Evolutionary conservation across 2,888 invertebrate genomes (phyloP).

Genomic region (Trichopria drosophilae): DNA sequence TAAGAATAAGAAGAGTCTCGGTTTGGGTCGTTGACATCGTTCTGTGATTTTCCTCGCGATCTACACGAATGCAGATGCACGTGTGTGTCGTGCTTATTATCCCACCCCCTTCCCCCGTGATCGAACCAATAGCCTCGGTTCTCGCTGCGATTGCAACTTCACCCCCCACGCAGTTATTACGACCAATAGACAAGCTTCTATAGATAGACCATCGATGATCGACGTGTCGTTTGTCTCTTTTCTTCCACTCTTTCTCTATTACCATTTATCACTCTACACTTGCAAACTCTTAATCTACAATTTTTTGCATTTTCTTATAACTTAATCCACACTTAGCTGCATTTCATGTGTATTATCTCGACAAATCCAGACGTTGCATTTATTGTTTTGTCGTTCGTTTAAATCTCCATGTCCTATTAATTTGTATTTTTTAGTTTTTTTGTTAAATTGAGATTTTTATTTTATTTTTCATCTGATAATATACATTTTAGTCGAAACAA

Average conservation of each 20-base stretch:
- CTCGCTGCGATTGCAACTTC: slow-evolving; percentile 41
- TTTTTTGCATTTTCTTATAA: slow-evolving; percentile 28
- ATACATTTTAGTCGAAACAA: too few species aligned
- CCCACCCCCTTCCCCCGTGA: too few species aligned
- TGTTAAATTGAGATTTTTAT: too few species aligned
- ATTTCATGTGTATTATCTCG: too few species aligned
- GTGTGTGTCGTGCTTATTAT: too few species aligned
- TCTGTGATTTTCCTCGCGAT: slow-evolving; percentile 51
- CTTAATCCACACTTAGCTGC: background rate
- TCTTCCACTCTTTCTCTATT: slow-evolving; percentile 24
- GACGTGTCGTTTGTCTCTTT: slow-evolving; percentile 30
- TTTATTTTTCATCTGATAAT: too few species aligned
- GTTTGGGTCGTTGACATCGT: slow-evolving; percentile 55
- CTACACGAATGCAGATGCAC: too few species aligned
- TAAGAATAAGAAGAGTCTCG: too few species aligned
- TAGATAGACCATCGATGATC: slow-evolving; percentile 41
- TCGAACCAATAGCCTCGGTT: slow-evolving; percentile 7
- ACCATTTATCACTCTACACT: slow-evolving; percentile 28
- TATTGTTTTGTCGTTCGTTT: too few species aligned
- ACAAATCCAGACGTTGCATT: too few species aligned
- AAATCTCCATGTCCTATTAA: too few species aligned
- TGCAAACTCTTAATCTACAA: slow-evolving; percentile 14
- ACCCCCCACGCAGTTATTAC: slow-evolving; percentile 47
- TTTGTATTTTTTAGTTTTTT: too few species aligned
- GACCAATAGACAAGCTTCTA: slow-evolving; percentile 44